A percentile compares a stretch with the other conserved stretches of the same genome.
These are phyloP conservation scores for Thumatha senex DNA, from an alignment of 2,888 invertebrate genomes.

Conservation along the genomic window DNA sequence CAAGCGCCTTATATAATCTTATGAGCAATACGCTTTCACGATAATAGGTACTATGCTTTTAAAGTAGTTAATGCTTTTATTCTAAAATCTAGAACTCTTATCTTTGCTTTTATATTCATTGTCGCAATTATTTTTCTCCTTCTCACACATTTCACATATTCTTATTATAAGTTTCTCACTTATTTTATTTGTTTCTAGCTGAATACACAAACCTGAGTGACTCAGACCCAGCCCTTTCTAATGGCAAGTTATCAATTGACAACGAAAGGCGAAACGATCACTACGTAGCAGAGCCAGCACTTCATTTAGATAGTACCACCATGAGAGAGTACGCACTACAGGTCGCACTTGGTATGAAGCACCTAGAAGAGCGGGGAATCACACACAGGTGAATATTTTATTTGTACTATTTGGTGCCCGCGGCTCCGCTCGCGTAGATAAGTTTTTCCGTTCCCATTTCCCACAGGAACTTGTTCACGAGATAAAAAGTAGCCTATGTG, in stretches of 20 bases:
- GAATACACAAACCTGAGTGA: conserved; percentile 81
- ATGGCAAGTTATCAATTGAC: conserved; percentile 51
- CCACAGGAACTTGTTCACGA: no score
- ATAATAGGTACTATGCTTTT: no score
- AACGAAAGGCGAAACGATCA: conserved; percentile 50
- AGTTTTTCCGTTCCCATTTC: no score
- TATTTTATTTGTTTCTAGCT: conserved; percentile 57
- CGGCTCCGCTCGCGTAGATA: no score
- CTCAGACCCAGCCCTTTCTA: conserved; percentile 59
- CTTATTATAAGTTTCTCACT: no score
- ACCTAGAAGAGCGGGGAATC: conserved; percentile 87
- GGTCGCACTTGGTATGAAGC: conserved; percentile 91
- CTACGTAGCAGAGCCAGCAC: conserved; percentile 73
- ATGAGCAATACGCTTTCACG: background rate
- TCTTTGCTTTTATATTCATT: background rate
- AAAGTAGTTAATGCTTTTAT: no score
- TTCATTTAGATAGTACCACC: conserved; percentile 64
- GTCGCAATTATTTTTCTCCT: no score
- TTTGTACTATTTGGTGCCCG: no score
- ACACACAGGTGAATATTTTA: conserved; percentile 84
- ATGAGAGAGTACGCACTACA: conserved; percentile 90
- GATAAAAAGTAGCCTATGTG: no score
- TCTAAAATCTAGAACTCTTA: no score
- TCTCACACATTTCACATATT: no score
- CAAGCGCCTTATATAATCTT: background rate